Percentiles rank a stretch among this genome's conserved stretches.
These are phyloP conservation scores for Metaphire vulgaris DNA, from an alignment of 1,140 invertebrate species.

Conservation along the genomic window DNA sequence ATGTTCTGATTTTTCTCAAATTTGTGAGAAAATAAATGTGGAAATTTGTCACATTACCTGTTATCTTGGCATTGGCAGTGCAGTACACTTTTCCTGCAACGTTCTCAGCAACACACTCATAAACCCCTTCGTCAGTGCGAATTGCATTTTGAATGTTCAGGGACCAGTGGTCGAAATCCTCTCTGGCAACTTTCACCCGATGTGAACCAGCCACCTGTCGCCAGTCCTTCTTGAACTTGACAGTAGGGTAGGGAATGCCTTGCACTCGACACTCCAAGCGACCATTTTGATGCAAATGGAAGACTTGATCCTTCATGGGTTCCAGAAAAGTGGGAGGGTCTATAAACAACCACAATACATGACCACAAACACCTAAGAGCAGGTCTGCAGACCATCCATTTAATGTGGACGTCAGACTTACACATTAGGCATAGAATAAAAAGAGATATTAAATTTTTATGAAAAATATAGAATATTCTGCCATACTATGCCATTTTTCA, in stretches of 20 bases:
- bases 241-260: slow-evolving; percentile 82
- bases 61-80: slow-evolving; percentile 81
- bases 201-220: slow-evolving; percentile 41
- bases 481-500: too few species aligned
- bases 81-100: slow-evolving; percentile 79
- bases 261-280: slow-evolving; percentile 75
- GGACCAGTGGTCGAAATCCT: slow-evolving; percentile 72
- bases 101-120: slow-evolving; percentile 83
- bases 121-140: slow-evolving; percentile 81
- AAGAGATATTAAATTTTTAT: too few species aligned
- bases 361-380: too few species aligned
- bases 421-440: too few species aligned
- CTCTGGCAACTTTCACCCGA: slow-evolving; percentile 34
- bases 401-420: too few species aligned
- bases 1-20: too few species aligned
- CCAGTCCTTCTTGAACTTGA: slow-evolving; percentile 83
- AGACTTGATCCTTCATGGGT: slow-evolving; percentile 71
- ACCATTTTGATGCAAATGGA: slow-evolving; percentile 58
- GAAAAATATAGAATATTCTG: too few species aligned
- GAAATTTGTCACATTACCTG: slow-evolving; percentile 60
- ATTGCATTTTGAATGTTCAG: slow-evolving; percentile 79
- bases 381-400: too few species aligned
- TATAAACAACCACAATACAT: slow-evolving; percentile 39
- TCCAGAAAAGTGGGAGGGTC: slow-evolving; percentile 84
- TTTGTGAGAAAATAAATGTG: too few species aligned